Percentiles rank a stretch among this genome's conserved stretches.
These are phyloP conservation scores for Condylura cristata DNA, from an alignment of 2,113 vertebrate species.

Conservation along the genomic window DNA sequence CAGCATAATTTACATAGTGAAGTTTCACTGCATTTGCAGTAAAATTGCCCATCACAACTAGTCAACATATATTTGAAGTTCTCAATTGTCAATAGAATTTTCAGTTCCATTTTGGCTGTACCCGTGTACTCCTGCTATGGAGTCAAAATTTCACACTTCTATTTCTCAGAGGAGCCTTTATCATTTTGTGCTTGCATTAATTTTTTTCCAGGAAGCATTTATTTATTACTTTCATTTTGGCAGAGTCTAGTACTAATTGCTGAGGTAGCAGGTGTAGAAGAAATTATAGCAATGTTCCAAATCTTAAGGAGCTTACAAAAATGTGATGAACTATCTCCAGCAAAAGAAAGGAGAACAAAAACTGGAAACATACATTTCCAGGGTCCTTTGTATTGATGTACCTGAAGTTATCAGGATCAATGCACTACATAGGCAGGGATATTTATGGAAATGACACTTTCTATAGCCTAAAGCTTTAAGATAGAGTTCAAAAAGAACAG, in stretches of 20 bases:
- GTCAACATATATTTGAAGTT: background rate
- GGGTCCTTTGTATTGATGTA: background rate
- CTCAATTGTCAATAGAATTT: background rate
- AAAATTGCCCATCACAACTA: background rate
- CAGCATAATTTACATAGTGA: background rate
- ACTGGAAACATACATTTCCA: background rate
- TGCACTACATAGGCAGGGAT: background rate
- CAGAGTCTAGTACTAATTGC: constrained; percentile 19
- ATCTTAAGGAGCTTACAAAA: constrained; percentile 10
- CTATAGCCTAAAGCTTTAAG: background rate
- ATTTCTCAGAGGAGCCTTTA: background rate
- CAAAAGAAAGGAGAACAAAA: background rate
- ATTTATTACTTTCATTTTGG: constrained; percentile 46
- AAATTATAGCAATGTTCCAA: constrained; percentile 18
- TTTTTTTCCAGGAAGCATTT: background rate
- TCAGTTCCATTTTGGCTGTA: background rate
- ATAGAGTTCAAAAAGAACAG: background rate
- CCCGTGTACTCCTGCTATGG: background rate
- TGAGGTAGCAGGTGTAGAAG: background rate
- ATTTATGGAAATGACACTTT: background rate
- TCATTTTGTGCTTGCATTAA: background rate
- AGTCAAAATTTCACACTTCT: background rate
- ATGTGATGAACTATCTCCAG: background rate
- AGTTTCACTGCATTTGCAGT: background rate
- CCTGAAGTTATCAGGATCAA: background rate